Percentiles rank a stretch among this genome's conserved stretches.
Evolutionary conservation across 37 sponge, comb jelly and placozoan genomes (phyloP).

Genomic region (Chondrosia reniformis): DNA sequence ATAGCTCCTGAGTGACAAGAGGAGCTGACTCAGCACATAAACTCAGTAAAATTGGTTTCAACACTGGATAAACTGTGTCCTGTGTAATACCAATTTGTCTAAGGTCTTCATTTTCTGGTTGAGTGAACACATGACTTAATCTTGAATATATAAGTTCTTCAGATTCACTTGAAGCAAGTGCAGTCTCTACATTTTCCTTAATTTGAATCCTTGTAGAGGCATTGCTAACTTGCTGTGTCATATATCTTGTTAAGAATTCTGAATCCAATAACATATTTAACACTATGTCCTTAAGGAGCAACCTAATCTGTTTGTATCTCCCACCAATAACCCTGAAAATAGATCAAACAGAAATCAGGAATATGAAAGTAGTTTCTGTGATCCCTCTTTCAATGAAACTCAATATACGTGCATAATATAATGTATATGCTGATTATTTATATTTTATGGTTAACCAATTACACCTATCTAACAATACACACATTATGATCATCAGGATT

Average conservation of each 20-base stretch:
- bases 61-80: slow-evolving; percentile 41
- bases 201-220: slow-evolving; percentile 45
- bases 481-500: too few relatives aligned
- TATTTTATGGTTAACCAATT: too few relatives aligned
- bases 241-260: slow-evolving; percentile 56
- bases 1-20: slow-evolving; percentile 20
- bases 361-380: not conserved
- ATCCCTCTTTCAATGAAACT: too few relatives aligned
- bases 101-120: slow-evolving; percentile 56
- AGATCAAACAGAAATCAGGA: not conserved
- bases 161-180: slow-evolving; percentile 41
- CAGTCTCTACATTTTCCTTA: slow-evolving; percentile 40
- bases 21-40: slow-evolving; percentile 77
- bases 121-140: slow-evolving; percentile 32
- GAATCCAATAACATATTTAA: slow-evolving; percentile 62
- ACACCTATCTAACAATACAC: too few relatives aligned
- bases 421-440: too few relatives aligned
- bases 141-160: slow-evolving; percentile 35
- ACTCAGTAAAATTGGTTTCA: slow-evolving; percentile 66
- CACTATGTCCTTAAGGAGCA: slow-evolving; percentile 55
- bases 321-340: slow-evolving; percentile 57
- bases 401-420: too few relatives aligned
- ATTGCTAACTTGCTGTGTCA: slow-evolving; percentile 36
- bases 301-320: slow-evolving; percentile 46
- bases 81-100: slow-evolving; percentile 38